Conservation (phyloP, 2,888 invertebrate genomes). For the Archips xylosteana region DNA sequence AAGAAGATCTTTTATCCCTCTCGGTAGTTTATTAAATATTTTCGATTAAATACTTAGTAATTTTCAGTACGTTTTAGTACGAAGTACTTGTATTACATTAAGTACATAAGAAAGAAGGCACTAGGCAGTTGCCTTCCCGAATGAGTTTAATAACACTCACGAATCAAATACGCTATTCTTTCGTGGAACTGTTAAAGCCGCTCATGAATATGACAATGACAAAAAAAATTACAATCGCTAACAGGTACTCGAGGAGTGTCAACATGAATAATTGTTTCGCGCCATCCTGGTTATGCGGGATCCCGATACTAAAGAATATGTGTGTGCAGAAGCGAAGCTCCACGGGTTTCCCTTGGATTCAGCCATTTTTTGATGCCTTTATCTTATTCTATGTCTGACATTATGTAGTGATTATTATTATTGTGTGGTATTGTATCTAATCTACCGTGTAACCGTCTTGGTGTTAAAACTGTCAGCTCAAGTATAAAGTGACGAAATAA, state of each 20-base stretch:
- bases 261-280: constrained; percentile 76
- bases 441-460: too few species aligned
- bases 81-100: neutral
- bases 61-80: too few species aligned
- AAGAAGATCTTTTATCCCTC: too few species aligned
- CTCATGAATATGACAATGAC: constrained; percentile 69
- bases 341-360: neutral
- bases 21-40: too few species aligned
- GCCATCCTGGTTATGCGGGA: constrained; percentile 72
- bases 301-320: constrained; percentile 46
- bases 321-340: neutral
- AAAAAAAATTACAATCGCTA: constrained; percentile 75
- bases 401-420: too few species aligned
- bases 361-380: too few species aligned
- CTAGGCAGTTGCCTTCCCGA: neutral
- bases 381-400: too few species aligned
- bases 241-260: constrained; percentile 69
- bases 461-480: too few species aligned
- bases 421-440: too few species aligned
- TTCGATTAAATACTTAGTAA: too few species aligned
- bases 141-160: constrained; percentile 40
- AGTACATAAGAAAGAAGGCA: neutral
- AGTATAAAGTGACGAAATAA: too few species aligned
- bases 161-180: constrained; percentile 56
- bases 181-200: constrained; percentile 57